Evolutionary conservation across 2,113 vertebrate species (phyloP).

Genomic region (Hiodon alosoides): DNA sequence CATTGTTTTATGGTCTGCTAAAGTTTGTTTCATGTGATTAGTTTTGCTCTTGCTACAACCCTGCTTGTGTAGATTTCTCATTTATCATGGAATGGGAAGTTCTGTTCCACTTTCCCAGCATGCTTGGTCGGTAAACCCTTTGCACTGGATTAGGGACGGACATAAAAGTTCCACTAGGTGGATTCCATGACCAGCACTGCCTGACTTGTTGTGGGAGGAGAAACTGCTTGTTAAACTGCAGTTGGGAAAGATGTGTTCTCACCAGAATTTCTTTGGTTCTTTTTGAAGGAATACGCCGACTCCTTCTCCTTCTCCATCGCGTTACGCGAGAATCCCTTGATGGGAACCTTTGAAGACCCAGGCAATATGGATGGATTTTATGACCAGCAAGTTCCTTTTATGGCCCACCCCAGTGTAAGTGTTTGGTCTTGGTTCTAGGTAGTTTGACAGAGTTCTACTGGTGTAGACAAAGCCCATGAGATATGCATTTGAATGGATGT

Average conservation of each 20-base stretch:
- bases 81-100: slow-evolving; percentile 27
- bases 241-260: slow-evolving; percentile 10
- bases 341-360: slow-evolving; percentile 40
- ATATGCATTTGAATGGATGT: background rate
- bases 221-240: background rate
- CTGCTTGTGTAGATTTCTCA: slow-evolving; percentile 49
- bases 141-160: slow-evolving; percentile 27
- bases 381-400: slow-evolving; percentile 93
- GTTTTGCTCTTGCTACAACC: slow-evolving; percentile 11
- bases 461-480: too few relatives aligned
- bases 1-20: too few relatives aligned
- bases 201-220: slow-evolving; percentile 8
- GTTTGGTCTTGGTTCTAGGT: background rate
- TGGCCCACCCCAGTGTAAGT: slow-evolving; percentile 85
- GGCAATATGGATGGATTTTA: slow-evolving; percentile 92
- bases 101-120: slow-evolving; percentile 29
- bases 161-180: background rate
- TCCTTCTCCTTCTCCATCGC: slow-evolving; percentile 35
- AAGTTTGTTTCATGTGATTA: slow-evolving; percentile 7
- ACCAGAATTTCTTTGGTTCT: background rate
- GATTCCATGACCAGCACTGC: slow-evolving; percentile 10
- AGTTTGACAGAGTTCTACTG: too few relatives aligned
- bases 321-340: slow-evolving; percentile 47
- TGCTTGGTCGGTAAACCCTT: slow-evolving; percentile 19
- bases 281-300: slow-evolving; percentile 34